phyloP scores from a whole-genome alignment of 2,797 vertebrate genomes.

The Triplophysa yarkandensis region DNA sequence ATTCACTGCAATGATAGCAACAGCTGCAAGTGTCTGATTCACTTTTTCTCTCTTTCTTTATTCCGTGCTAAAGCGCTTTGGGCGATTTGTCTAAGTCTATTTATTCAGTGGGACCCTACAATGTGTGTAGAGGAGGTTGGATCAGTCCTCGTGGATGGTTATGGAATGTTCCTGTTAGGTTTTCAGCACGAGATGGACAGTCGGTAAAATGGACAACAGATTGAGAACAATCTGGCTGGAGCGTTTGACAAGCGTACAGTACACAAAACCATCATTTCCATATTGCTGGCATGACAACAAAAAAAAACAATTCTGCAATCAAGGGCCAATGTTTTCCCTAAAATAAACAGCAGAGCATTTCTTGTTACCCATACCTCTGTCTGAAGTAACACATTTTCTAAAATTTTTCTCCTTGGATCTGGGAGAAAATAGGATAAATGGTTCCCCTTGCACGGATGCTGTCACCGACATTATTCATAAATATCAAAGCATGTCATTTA shows the following conservation, averaged over 20 bases:
- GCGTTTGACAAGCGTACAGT: slow-evolving; percentile 20
- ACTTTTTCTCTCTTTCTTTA: background rate
- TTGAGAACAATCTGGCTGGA: slow-evolving; percentile 35
- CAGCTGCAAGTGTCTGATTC: slow-evolving; percentile 61
- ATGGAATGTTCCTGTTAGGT: slow-evolving; percentile 48
- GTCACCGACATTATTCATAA: slow-evolving; percentile 26
- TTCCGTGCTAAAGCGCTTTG: slow-evolving; percentile 3
- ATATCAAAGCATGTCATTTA: slow-evolving; percentile 36
- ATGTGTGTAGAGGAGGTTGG: slow-evolving; percentile 30
- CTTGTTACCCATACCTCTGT: slow-evolving; percentile 22
- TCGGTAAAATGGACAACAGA: slow-evolving; percentile 47
- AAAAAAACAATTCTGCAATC: slow-evolving; percentile 35
- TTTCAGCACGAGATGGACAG: slow-evolving; percentile 35
- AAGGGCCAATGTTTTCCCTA: slow-evolving; percentile 17
- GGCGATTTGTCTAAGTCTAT: slow-evolving; percentile 12
- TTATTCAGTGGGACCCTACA: slow-evolving; percentile 14
- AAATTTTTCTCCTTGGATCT: background rate
- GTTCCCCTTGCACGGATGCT: background rate
- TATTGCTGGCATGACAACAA: slow-evolving; percentile 38
- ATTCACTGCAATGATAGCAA: background rate
- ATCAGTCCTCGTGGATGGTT: slow-evolving; percentile 24
- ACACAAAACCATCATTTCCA: slow-evolving; percentile 41
- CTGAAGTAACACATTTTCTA: slow-evolving; percentile 22
- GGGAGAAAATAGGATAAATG: background rate
- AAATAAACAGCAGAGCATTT: slow-evolving; percentile 35